Percentiles rank a stretch among this genome's conserved stretches.
Evolutionary conservation across 2,888 invertebrate genomes (phyloP).

Genomic region (Phalera bucephala): DNA sequence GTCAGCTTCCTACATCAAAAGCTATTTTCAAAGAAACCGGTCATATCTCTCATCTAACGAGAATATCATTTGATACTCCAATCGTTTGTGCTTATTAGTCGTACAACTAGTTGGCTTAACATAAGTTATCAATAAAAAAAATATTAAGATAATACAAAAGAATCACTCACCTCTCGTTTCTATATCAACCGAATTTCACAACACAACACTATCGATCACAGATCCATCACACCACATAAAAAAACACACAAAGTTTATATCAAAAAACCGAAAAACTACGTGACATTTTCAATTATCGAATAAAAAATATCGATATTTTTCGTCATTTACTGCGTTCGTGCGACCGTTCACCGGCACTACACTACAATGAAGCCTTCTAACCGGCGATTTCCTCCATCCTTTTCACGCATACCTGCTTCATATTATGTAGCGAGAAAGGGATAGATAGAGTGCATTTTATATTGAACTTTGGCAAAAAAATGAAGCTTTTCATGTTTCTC

Average conservation of each 20-base stretch:
- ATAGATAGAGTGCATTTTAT: conserved; percentile 29
- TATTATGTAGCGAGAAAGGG: conserved; percentile 23
- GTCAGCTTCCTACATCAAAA: too few species aligned
- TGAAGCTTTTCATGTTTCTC: conserved; percentile 24
- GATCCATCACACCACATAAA: background rate
- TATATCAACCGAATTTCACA: background rate
- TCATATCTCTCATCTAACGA: too few species aligned
- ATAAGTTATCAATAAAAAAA: too few species aligned
- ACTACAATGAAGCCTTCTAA: conserved; percentile 35
- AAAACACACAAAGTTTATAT: background rate
- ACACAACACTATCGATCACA: background rate
- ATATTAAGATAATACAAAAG: too few species aligned
- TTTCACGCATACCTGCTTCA: conserved; percentile 29
- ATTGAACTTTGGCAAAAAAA: conserved; percentile 25
- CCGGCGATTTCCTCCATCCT: conserved; percentile 26
- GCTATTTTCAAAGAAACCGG: too few species aligned
- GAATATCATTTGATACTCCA: too few species aligned
- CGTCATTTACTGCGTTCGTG: conserved; percentile 57
- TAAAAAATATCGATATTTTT: conserved; percentile 23
- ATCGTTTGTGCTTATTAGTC: too few species aligned
- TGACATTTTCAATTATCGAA: conserved; percentile 16
- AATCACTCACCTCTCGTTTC: too few species aligned
- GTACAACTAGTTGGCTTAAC: too few species aligned
- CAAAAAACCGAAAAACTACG: conserved; percentile 1
- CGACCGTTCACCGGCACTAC: conserved; percentile 48